Evolutionary conservation across 2,113 vertebrate species (phyloP).

Genomic region (Tympanuchus pallidicinctus): DNA sequence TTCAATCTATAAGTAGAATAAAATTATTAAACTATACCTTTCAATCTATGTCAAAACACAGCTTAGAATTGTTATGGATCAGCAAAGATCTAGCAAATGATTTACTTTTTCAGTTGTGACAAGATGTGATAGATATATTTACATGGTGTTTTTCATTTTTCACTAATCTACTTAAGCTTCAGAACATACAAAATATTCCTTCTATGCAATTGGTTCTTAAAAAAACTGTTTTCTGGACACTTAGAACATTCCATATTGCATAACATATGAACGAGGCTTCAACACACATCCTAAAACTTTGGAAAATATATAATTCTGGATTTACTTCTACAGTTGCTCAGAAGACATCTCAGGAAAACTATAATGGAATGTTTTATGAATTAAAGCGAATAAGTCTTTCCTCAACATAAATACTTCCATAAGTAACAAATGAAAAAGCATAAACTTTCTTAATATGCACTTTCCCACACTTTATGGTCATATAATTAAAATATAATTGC

Average conservation of each 20-base stretch:
- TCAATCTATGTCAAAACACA: neutral
- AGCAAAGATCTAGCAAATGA: neutral
- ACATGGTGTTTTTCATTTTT: neutral
- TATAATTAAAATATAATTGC: neutral
- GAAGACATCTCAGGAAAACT: neutral
- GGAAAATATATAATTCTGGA: neutral
- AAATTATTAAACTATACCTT: neutral
- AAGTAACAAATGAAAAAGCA: neutral
- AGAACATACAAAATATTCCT: neutral
- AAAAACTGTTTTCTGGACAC: neutral
- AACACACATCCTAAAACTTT: neutral
- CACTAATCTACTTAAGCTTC: neutral
- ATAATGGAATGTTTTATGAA: neutral
- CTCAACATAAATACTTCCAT: neutral
- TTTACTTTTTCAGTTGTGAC: neutral
- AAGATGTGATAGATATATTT: neutral
- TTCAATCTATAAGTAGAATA: neutral
- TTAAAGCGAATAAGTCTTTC: neutral
- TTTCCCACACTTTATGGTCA: neutral
- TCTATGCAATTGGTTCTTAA: neutral
- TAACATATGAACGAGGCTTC: neutral
- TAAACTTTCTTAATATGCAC: neutral
- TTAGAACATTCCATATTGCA: neutral
- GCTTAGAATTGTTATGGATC: neutral
- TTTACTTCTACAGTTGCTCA: neutral